Base-by-base conservation (phyloP, 1,140 invertebrate genomes). In the Bombus impatiens region DNA sequence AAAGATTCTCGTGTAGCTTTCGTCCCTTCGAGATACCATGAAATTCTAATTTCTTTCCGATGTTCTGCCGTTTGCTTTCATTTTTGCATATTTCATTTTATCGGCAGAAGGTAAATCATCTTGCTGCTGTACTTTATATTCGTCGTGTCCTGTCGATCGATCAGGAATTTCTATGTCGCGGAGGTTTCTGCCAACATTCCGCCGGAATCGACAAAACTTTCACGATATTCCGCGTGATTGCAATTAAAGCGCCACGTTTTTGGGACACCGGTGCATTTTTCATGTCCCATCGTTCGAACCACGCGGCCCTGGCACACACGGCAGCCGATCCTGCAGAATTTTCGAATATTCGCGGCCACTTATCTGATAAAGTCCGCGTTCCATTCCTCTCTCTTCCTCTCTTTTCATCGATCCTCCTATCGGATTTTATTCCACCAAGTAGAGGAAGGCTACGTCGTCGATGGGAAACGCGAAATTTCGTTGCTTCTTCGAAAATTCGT, bases 181-280 rank as follows among this genome's bases (percentile, higher is more conserved):
- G 1, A 70, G 22, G 22, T 22, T 70, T 22, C 22, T 10, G 2
- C 44, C 1, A 32, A 53, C 47, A 37, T 76, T 28, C 75, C 75
- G 37, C 44, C 15, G 25, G 25, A 32, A 53, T 35, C 35, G 28
- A 0, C 5, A 40, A 32, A 83, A 67, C 59, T 78, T 68, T 25
- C 74, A 12, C 9, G 72, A 47, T 37, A 12, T 65, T 28, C n/a
- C 37, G n/a, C 53, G 22, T 32, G 42, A 25, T 42, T 18, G 75
- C 65, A 44, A 70, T 84, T 84, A 84, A 78, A 78, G 3, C n/a
- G 47, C 6, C 22, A 5, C 18, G 8, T 79, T 79, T 79, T 79
- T 44, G 9, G 32, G 22, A 32, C 42, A 10, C 1, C 32, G 72
- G 15, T 47, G 28, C 47, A n/a, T 35, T 62, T 59, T 37, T 62